Conservation (phyloP, 1,140 invertebrate genomes). For the Habropoda laboriosa region DNA sequence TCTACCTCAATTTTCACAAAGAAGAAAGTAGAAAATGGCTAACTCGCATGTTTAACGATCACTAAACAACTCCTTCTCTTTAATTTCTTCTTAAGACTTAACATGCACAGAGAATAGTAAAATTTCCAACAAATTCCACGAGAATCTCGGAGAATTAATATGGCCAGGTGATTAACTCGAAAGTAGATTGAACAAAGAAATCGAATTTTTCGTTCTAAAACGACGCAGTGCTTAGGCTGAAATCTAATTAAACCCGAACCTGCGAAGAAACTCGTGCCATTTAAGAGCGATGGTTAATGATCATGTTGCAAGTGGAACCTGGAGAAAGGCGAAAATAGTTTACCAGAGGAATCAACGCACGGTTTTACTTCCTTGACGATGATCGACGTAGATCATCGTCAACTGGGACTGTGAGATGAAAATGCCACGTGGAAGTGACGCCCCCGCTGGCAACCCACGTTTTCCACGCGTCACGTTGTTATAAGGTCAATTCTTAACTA, state of each 20-base stretch:
- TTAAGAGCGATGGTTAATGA: conserved; percentile 45
- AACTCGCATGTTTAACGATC: background rate
- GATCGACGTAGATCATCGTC: conserved; percentile 54
- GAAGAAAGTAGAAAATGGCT: conserved; percentile 4
- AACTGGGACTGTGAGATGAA: conserved; percentile 20
- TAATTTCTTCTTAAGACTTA: too few species aligned
- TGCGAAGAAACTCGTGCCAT: conserved; percentile 4
- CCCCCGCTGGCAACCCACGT: conserved; percentile 29
- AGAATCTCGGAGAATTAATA: too few species aligned
- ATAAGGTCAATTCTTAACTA: background rate
- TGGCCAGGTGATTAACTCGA: background rate
- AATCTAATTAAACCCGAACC: background rate
- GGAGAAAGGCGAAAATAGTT: conserved; percentile 53
- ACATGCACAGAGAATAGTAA: background rate
- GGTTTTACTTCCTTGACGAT: conserved; percentile 55
- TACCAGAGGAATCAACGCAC: conserved; percentile 4
- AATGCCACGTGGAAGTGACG: conserved; percentile 24
- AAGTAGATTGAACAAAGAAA: background rate
- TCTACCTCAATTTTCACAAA: too few species aligned
- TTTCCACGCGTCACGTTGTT: background rate
- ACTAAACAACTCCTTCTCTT: background rate
- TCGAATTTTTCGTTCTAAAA: background rate
- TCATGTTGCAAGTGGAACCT: conserved; percentile 45
- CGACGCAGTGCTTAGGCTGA: background rate
- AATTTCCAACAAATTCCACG: background rate